A percentile compares a stretch with the other conserved stretches of the same genome.
These are phyloP conservation scores for Limnephilus lunatus DNA, from an alignment of 2,888 invertebrate genomes.

Conservation along the genomic window DNA sequence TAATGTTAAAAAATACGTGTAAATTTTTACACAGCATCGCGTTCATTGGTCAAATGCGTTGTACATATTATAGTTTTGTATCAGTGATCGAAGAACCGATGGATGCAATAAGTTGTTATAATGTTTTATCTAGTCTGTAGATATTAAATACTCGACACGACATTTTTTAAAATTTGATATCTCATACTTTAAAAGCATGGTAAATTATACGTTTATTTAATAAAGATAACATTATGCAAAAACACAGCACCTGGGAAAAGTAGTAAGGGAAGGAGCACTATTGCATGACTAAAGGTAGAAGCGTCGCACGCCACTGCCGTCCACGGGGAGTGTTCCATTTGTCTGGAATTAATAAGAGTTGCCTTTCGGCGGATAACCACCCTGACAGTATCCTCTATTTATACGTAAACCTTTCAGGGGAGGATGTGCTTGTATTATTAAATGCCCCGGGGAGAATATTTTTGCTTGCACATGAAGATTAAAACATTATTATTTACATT, in stretches of 20 bases:
- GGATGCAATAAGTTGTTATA: no score
- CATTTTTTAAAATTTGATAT: no score
- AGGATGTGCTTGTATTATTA: constrained; percentile 15
- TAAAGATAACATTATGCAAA: neutral
- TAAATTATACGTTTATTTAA: neutral
- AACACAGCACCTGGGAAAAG: neutral
- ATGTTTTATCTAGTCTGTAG: no score
- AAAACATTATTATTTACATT: neutral
- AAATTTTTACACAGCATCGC: no score
- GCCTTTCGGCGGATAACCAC: neutral
- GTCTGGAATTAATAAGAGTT: constrained; percentile 40
- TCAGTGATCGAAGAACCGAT: no score
- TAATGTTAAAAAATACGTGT: no score
- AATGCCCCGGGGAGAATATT: neutral
- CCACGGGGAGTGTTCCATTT: constrained; percentile 24
- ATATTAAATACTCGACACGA: no score
- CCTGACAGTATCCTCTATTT: constrained; percentile 7
- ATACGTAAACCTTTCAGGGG: neutral
- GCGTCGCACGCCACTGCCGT: neutral
- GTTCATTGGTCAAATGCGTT: no score
- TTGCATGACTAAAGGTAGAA: neutral
- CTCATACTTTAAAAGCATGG: no score
- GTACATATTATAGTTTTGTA: no score
- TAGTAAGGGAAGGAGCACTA: neutral
- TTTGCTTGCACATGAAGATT: neutral